Percentiles rank a stretch among this genome's conserved stretches.
phyloP scores from a whole-genome alignment of 2,888 invertebrate species.

The Diaphora mendica region DNA sequence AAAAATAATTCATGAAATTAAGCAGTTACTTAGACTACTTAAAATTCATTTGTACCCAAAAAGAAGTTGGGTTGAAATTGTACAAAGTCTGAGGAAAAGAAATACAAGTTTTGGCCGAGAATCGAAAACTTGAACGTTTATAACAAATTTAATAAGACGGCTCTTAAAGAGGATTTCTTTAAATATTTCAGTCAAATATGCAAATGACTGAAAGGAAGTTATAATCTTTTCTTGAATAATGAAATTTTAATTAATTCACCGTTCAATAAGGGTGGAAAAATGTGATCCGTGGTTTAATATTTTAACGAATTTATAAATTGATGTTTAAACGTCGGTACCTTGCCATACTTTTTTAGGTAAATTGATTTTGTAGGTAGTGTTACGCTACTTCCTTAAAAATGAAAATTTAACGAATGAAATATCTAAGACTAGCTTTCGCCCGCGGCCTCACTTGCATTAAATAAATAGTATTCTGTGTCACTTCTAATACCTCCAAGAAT shows the following conservation, averaged over 20 bases:
- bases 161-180: slow-evolving; percentile 72
- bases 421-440: too few species aligned
- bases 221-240: slow-evolving; percentile 77
- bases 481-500: too few species aligned
- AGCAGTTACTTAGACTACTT: slow-evolving; percentile 59
- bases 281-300: slow-evolving; percentile 45
- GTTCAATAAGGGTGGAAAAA: slow-evolving; percentile 62
- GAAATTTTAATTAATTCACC: slow-evolving; percentile 75
- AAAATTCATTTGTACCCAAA: slow-evolving; percentile 68
- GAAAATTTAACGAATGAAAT: background rate
- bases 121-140: slow-evolving; percentile 63
- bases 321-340: slow-evolving; percentile 26
- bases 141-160: slow-evolving; percentile 77
- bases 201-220: slow-evolving; percentile 76
- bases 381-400: background rate
- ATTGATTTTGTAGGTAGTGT: slow-evolving; percentile 22
- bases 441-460: too few species aligned
- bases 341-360: slow-evolving; percentile 28
- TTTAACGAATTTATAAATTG: slow-evolving; percentile 48
- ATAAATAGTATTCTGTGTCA: too few species aligned
- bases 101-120: slow-evolving; percentile 64
- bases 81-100: slow-evolving; percentile 58
- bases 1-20: slow-evolving; percentile 59
- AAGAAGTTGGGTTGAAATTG: slow-evolving; percentile 60
- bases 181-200: slow-evolving; percentile 77